Evolutionary conservation across 1,140 invertebrate species (phyloP), one percentile per base, ranked within the genome.

Genomic region (Drosophila neocordata): DNA sequence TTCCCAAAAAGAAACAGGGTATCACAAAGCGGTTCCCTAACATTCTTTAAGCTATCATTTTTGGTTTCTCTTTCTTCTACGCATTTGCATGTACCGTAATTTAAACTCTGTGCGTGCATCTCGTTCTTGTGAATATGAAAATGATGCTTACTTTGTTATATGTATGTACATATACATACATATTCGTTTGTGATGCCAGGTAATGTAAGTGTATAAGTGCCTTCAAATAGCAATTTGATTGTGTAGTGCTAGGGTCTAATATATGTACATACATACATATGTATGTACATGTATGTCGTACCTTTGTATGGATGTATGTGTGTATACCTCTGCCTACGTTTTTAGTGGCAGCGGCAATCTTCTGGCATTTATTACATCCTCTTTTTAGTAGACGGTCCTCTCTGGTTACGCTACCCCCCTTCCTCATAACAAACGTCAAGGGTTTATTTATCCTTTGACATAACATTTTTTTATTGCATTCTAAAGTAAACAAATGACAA

Each of bases 401-500:
- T 15, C 13, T 44, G 41, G 15, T 6, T 5, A 8, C 41, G 15
- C 15, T 15, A 8, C 6, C 15, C 41, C 41, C 41, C 41, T 20
- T 20, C 9, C 15, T 18, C 70, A 73, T 66, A 69, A 67, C 72
- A 56, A 65, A 68, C 38, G 48, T 53, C 48, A 35, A 61, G 71
- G 65, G 65, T 80, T 80, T 72, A 76, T 68, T 79, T 79, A 78
- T 79, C 69, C 75, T 65, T 79, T 73, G 75, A 53, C 72, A 70
- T 75, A 75, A 75, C 66, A 75, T 80, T 80, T 80, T 48, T 48
- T 80, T 79, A 80, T 80, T 80, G 78, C 77, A 74, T 80, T 80
- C 72, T 65, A 76, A 80, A 72, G 78, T 73, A 79, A 80, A 79
- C 77, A 80, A 72, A 80, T 72, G 77, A 68, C 78, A 79, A 79